A percentile compares a stretch with the other conserved stretches of the same genome.
Evolutionary conservation across 2,113 vertebrate species (phyloP).

Genomic region (Alaudala cheleensis): DNA sequence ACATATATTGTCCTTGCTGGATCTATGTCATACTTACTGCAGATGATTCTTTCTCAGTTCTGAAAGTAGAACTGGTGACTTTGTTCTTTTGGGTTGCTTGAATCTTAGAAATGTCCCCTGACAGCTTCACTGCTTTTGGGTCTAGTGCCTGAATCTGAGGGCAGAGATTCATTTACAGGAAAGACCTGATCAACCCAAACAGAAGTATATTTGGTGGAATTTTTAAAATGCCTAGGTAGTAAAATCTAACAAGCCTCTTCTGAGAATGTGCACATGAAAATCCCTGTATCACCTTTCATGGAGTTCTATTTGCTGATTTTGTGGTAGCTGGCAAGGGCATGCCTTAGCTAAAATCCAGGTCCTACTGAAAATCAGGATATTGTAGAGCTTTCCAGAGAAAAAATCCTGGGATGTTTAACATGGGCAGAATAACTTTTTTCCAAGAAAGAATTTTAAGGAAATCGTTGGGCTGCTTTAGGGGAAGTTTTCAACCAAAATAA

Average conservation of each 20-base stretch:
- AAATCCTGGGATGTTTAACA: not conserved
- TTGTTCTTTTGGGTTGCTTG: not conserved
- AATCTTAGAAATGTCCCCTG: not conserved
- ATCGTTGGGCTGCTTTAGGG: not conserved
- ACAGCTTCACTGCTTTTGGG: not conserved
- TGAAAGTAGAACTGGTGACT: not conserved
- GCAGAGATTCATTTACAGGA: not conserved
- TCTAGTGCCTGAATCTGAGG: not conserved
- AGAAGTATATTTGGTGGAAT: not conserved
- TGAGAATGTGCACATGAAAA: not conserved
- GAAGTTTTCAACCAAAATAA: slow-evolving; percentile 40
- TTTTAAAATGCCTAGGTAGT: not conserved
- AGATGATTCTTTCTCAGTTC: not conserved
- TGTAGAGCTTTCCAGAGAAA: not conserved
- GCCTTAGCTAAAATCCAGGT: not conserved
- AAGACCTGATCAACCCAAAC: not conserved
- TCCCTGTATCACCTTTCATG: not conserved
- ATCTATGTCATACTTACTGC: not conserved
- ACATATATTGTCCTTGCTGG: not conserved
- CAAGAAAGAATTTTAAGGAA: slow-evolving; percentile 17
- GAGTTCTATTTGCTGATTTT: not conserved
- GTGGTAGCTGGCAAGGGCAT: not conserved
- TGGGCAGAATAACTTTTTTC: not conserved
- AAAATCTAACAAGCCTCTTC: not conserved
- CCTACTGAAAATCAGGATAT: not conserved